Conservation (phyloP, 2,888 invertebrate genomes). For the Carabus problematicus region DNA sequence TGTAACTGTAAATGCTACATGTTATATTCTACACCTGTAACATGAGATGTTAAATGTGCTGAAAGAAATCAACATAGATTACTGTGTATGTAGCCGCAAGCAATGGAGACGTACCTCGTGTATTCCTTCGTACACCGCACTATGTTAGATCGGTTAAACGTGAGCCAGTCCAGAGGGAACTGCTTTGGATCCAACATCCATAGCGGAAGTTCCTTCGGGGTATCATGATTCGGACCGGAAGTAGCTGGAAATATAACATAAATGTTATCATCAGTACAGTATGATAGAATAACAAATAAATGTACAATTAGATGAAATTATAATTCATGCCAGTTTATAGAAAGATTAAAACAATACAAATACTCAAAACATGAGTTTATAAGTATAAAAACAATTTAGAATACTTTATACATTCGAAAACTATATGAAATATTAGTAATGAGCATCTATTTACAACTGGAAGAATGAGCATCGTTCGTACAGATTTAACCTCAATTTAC, state of each 20-base stretch:
- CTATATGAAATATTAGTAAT: neutral
- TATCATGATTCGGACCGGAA: conserved; percentile 11
- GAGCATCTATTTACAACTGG: neutral
- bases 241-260: conserved; percentile 20
- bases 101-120: conserved; percentile 22
- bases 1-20: too few species aligned
- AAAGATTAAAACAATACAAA: too few species aligned
- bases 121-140: conserved; percentile 29
- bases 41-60: too few species aligned
- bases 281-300: neutral
- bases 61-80: too few species aligned
- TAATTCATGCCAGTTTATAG: too few species aligned
- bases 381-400: too few species aligned
- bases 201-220: conserved; percentile 21
- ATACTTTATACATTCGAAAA: too few species aligned
- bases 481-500: neutral
- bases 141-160: conserved; percentile 31
- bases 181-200: conserved; percentile 30
- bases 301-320: neutral
- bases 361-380: too few species aligned
- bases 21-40: too few species aligned
- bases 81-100: neutral
- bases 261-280: neutral
- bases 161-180: conserved; percentile 34
- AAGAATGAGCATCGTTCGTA: neutral